These are phyloP conservation scores for Pogonophryne albipinna DNA, from an alignment of 2,797 vertebrate species.

Conservation along the genomic window DNA sequence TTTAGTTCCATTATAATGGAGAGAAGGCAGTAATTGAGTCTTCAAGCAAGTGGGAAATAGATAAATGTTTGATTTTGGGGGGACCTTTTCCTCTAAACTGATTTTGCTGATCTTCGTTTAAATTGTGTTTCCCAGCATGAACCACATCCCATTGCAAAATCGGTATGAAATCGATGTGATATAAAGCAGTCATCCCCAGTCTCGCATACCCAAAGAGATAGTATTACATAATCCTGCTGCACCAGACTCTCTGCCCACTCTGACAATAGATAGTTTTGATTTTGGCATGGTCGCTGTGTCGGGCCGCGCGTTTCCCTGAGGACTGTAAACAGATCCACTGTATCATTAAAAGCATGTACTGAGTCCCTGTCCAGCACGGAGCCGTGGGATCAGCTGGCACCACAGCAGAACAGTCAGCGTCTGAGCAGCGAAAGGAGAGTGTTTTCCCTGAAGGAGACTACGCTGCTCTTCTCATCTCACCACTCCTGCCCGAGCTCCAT, in stretches of 20 bases:
- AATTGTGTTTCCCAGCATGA: neutral
- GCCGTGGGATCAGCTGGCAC: constrained; percentile 50
- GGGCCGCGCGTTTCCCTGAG: constrained; percentile 51
- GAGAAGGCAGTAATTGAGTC: too few species aligned
- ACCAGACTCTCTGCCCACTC: constrained; percentile 28
- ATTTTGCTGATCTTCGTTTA: neutral
- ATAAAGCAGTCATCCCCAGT: constrained; percentile 20
- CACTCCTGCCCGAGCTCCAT: constrained; percentile 18
- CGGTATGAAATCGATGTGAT: constrained; percentile 19
- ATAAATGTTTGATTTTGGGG: too few species aligned
- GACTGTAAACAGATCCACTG: constrained; percentile 76
- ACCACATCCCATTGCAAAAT: constrained; percentile 14
- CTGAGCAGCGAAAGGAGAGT: constrained; percentile 37
- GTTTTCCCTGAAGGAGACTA: constrained; percentile 32
- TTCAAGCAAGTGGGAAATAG: too few species aligned
- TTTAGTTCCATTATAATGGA: too few species aligned
- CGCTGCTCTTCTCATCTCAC: constrained; percentile 28
- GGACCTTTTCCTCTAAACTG: neutral
- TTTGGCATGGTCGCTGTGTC: constrained; percentile 53
- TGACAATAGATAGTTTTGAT: constrained; percentile 36
- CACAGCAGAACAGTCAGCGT: constrained; percentile 30
- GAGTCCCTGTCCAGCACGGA: constrained; percentile 46
- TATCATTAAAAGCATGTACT: constrained; percentile 72
- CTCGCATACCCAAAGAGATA: constrained; percentile 32
- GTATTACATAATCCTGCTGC: constrained; percentile 57